Base-by-base conservation (phyloP, 2,113 vertebrate genomes). In the Nothobranchius furzeri region DNA sequence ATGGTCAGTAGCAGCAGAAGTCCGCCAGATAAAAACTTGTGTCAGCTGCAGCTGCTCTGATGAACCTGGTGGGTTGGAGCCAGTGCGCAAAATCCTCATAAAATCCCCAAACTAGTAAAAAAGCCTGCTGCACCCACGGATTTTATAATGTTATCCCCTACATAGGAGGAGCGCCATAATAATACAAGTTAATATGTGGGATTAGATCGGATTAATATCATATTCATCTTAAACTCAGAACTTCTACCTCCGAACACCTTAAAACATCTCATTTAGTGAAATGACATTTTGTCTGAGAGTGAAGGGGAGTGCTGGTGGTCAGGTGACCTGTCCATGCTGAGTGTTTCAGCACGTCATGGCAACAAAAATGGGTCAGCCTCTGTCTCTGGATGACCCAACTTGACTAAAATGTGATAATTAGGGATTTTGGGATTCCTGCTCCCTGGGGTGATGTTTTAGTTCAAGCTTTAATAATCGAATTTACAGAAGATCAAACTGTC, bases 341-440 rank as follows among this genome's bases (percentile, higher is more conserved):
- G 56, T 20, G 20, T 20, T 20, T 56, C 36, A 50, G 68, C 59
- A 78, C 76, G 86, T 84, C 83, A 68, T 80, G 59, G 51, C 9
- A 42, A 64, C 12, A 45, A 83, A 89, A 83, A 82, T 75, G 85
- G 81, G 86, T 61, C 68, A 76, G 55, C 54, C 70, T 46, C 68
- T 82, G 70, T 83, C 79, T 87, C 78, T 86, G 70, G 78, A 60
- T 74, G 77, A 88, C 70, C 78, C 82, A 75, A 73, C 75, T 74
- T 84, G 76, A 88, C 85, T 79, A 77, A 83, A 78, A 86, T 73
- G 63, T 64, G 70, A 60, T 91, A 90, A 83, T 90, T 81, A 85
- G 59, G 67, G 81, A 78, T 72, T 68, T 54, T 58, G 70, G 60
- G 68, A 72, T 64, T 71, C 64, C 73, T 49, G 11, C 79, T 70